phyloP scores from a whole-genome alignment of 2,888 invertebrate species.

The Lasiommata megera region DNA sequence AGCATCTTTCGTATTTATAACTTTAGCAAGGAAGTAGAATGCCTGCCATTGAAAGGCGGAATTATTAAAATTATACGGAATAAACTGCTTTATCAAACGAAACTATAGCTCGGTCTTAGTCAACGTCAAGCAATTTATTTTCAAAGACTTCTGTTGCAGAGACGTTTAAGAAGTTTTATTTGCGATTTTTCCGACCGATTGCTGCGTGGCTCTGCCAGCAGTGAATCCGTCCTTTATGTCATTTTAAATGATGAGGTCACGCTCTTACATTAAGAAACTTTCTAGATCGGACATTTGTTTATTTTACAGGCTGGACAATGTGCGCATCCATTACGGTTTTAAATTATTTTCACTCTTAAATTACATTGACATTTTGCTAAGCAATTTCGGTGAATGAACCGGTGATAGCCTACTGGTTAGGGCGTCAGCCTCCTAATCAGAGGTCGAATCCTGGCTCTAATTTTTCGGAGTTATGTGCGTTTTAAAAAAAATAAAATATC shows the following conservation, averaged over 20 bases:
- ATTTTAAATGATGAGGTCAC: slow-evolving; percentile 20
- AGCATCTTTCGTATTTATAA: no score
- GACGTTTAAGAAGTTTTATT: slow-evolving; percentile 38
- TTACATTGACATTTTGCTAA: no score
- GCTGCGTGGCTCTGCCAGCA: slow-evolving; percentile 29
- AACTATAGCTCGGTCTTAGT: slow-evolving; percentile 47
- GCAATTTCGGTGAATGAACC: no score
- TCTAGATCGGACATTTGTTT: slow-evolving; percentile 20
- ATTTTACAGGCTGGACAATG: slow-evolving; percentile 16
- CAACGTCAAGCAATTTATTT: slow-evolving; percentile 66
- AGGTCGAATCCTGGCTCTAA: no score
- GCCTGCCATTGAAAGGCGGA: no score
- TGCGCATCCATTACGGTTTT: slow-evolving; percentile 14
- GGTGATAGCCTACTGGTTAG: no score
- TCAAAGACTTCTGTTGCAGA: slow-evolving; percentile 56
- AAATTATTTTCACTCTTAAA: slow-evolving; percentile 7
- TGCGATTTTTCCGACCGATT: slow-evolving; percentile 54
- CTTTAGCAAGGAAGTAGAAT: no score
- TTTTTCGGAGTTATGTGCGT: no score
- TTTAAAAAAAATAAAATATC: no score
- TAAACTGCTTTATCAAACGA: slow-evolving; percentile 20
- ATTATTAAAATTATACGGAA: no score
- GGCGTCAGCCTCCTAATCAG: no score
- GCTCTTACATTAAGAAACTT: slow-evolving; percentile 19
- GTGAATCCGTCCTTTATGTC: slow-evolving; percentile 40